Evolutionary conservation across 1,140 invertebrate species (phyloP).

Genomic region (Vollenhovia emeryi): DNA sequence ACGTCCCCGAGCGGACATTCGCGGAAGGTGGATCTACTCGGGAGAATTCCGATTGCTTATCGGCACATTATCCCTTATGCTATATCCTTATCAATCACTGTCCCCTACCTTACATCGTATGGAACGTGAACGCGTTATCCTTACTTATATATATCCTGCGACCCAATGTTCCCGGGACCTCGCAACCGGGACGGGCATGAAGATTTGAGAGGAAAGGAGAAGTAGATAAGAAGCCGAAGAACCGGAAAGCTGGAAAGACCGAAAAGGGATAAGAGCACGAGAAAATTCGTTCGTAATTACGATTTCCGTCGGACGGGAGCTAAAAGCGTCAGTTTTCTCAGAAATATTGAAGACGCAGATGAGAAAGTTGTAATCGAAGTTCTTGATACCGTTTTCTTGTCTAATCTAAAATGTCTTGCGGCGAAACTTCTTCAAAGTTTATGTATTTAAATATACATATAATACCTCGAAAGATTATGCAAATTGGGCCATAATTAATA

Average conservation of each 20-base stretch:
- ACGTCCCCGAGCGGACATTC: not conserved
- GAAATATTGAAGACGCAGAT: conserved; percentile 35
- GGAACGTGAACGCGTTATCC: conserved; percentile 16
- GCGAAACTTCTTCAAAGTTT: conserved; percentile 8
- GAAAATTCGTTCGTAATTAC: conserved; percentile 52
- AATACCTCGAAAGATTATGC: conserved; percentile 18
- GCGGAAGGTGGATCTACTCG: conserved; percentile 5
- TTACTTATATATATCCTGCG: not conserved
- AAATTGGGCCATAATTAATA: conserved; percentile 27
- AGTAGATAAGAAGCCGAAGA: not conserved
- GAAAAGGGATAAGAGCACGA: conserved; percentile 6
- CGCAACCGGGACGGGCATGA: not conserved
- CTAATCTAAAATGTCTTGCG: conserved; percentile 9
- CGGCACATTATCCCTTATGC: conserved; percentile 2
- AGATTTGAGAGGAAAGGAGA: not conserved
- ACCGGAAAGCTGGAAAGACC: not conserved
- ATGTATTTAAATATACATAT: not conserved
- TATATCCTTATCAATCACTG: conserved; percentile 60
- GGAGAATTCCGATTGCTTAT: conserved; percentile 14
- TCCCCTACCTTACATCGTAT: not conserved
- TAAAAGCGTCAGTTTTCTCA: conserved; percentile 31
- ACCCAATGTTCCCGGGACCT: not conserved
- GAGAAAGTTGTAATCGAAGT: conserved; percentile 20
- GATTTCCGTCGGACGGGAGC: not conserved
- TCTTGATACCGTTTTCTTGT: conserved; percentile 35